Base-by-base conservation (phyloP, 2,888 invertebrate genomes). In the Meiosimyza decipiens region DNA sequence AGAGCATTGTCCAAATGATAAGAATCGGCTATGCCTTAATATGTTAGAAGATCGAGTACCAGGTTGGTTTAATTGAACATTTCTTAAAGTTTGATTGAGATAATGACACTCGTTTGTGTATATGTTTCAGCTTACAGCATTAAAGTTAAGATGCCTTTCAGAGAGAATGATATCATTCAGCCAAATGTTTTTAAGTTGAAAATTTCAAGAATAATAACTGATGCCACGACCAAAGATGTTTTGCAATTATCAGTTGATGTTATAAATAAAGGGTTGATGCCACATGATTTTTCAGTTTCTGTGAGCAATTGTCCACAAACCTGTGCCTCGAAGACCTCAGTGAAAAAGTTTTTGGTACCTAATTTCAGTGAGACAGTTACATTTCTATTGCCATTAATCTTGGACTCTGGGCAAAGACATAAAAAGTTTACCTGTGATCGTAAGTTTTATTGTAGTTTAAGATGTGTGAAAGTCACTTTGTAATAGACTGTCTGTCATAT, bases 141-240 rank as follows among this genome's bases (percentile, higher is more conserved):
- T 5, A 82, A 82, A 77, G 73, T 85, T 12, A 81, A 84, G 74
- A 79, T 84, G 66, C 82, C 86, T 7, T 85, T 85, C 62, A 74
- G 79, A 4, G 80, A 84, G 62, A 85, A 85, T 63, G 71, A 75
- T 2, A 73, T 82, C 9, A 60, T 81, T 3, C 65, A 72, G 9
- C 50, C 50, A 11, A 79, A 81, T 40, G 50, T 64, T 12, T 75
- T 78, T 11, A 79, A 75, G 33, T 79, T 82, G 1, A 82, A 82
- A 57, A 81, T 85, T 12, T 75, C 79, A 2, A 78, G 75, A 75
- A 79, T 85, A 59, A 71, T 83, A 12, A 81, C 79, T 18, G 85
- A 85, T 74, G 83, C 82, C 6, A 85, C 84, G 2, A 81, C 80
- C n/a, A 79, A 75, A 64, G 82, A 83, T 73, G 80, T 81, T 0